Evolutionary conservation across 2,797 vertebrate species (phyloP), one percentile per base, ranked within the genome.

Genomic region (Danio jaintianensis): DNA sequence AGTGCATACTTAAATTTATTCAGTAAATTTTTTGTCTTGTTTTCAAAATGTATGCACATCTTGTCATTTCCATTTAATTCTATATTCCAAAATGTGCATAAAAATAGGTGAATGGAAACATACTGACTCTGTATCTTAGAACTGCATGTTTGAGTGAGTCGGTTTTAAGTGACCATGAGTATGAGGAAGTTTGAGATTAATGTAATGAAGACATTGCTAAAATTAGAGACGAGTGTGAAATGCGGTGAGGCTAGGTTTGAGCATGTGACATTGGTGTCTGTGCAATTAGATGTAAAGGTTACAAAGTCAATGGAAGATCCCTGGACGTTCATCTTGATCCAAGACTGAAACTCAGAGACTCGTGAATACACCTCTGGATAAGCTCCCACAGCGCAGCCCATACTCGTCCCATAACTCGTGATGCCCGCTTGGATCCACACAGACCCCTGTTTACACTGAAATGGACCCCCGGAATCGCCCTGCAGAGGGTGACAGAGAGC

Each of bases 391-490:
- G 90, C 90, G 11, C 92, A 94, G 53, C 88, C 87, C 0, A 86
- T 0, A 16, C 0, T 4, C 1, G 67, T 52, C n/a, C 89, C 91
- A 62, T 87, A 93, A 77, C 90, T 94, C 16, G 87, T 3, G 4
- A 94, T 67, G 13, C 92, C 92, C 0, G 89, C 86, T 81, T 92
- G 90, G 55, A 93, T 73, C 91, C 90, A 93, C 13, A 5, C 7
- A 15, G 85, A 85, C n/a, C 66, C 81, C 84, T 90, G 89, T 80
- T 88, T 82, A 77, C 89, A 90, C 68, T 90, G 90, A 75, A 93
- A 15, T 43, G 92, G 92, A 29, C 92, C 92, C 12, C 92, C 93
- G 0, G 91, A 93, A 79, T 94, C 92, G 36, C 92, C 91, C 93
- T 93, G 67, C 13, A 62, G 56, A 78, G 6, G 55, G 16, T 59